These are phyloP conservation scores for Pammene fasciana DNA, from an alignment of 2,888 invertebrate genomes.

Conservation along the genomic window DNA sequence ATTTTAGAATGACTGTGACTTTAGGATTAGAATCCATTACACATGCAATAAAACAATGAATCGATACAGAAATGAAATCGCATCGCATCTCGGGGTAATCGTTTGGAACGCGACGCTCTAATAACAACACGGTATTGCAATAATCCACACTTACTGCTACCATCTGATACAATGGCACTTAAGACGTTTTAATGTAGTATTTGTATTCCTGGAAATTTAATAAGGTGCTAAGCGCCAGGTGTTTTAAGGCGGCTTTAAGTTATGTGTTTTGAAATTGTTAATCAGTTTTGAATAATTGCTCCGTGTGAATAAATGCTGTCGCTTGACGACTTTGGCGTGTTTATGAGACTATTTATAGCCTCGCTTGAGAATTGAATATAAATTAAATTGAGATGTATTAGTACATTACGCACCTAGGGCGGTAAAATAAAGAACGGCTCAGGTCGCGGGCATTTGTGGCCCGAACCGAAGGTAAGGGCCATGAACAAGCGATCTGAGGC, in stretches of 20 bases:
- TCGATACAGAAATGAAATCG: constrained; percentile 38
- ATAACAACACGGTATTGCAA: constrained; percentile 51
- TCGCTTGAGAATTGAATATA: not conserved
- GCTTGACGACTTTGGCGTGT: not conserved
- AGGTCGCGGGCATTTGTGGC: too few species aligned
- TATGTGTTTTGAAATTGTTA: not conserved
- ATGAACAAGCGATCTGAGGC: too few species aligned
- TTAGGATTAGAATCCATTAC: not conserved
- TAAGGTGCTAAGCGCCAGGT: not conserved
- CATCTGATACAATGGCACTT: not conserved
- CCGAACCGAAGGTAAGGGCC: too few species aligned
- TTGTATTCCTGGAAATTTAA: not conserved
- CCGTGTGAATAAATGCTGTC: constrained; percentile 3
- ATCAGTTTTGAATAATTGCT: constrained; percentile 12
- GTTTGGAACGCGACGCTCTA: constrained; percentile 54
- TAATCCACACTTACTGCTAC: constrained; percentile 9
- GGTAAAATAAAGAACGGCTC: too few species aligned
- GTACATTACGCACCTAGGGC: too few species aligned
- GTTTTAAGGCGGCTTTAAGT: not conserved
- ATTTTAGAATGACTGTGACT: too few species aligned
- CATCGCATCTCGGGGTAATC: constrained; percentile 42
- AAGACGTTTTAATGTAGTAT: not conserved
- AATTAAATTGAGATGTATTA: not conserved
- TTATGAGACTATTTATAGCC: not conserved
- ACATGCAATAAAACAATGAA: constrained; percentile 1